Evolutionary conservation across 2,797 vertebrate genomes (phyloP).

Genomic region (Philypnodon macrostomus): DNA sequence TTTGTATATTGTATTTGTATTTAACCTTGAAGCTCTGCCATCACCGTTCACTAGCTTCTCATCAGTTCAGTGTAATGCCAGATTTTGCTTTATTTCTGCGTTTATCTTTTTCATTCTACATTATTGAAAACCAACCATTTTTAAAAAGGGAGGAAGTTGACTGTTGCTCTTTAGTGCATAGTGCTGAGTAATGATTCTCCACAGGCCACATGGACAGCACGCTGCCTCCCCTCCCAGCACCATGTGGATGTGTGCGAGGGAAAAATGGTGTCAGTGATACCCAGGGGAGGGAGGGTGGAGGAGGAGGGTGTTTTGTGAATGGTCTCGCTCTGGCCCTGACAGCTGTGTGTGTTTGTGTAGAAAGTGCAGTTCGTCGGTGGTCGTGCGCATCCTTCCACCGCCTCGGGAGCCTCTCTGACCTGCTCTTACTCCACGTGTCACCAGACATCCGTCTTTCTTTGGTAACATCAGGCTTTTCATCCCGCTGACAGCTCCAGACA

Average conservation of each 20-base stretch:
- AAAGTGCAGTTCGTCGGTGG: constrained; percentile 57
- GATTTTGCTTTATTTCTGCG: background rate
- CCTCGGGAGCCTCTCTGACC: constrained; percentile 64
- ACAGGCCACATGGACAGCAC: constrained; percentile 72
- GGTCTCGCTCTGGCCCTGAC: constrained; percentile 76
- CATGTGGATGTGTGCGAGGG: constrained; percentile 49
- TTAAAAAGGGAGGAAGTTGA: constrained; percentile 59
- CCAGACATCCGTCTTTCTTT: constrained; percentile 47
- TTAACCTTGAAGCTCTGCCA: background rate
- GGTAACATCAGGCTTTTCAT: constrained; percentile 28
- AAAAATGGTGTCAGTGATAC: constrained; percentile 77
- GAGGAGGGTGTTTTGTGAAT: constrained; percentile 74
- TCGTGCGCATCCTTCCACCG: constrained; percentile 19
- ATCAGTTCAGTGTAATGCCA: background rate
- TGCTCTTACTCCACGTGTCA: constrained; percentile 68
- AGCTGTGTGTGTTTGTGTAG: constrained; percentile 76
- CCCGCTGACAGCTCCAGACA: constrained; percentile 22
- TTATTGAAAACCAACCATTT: too few relatives aligned
- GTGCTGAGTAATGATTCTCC: constrained; percentile 82
- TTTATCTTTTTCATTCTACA: too few relatives aligned
- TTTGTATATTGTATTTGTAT: background rate
- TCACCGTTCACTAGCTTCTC: background rate
- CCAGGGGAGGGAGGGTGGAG: constrained; percentile 53
- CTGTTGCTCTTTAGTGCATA: constrained; percentile 56
- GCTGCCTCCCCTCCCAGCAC: constrained; percentile 71